Evolutionary conservation across 2,797 vertebrate genomes (phyloP).

Genomic region (Poeciliopsis gracilis): DNA sequence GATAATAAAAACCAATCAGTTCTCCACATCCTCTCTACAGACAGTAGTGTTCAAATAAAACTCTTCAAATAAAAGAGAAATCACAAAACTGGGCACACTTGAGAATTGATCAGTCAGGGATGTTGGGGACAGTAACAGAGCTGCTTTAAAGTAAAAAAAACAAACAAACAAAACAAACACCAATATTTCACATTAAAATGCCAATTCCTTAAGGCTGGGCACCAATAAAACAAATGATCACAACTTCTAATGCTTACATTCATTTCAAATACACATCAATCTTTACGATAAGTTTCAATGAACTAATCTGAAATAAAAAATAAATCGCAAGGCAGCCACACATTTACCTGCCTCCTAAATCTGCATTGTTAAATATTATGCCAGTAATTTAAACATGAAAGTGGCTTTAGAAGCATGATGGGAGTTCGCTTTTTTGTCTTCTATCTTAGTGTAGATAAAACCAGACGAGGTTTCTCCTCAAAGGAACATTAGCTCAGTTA

Average conservation of each 20-base stretch:
- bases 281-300: constrained; percentile 14
- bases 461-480: neutral
- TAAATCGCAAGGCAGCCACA: constrained; percentile 16
- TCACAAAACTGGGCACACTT: constrained; percentile 62
- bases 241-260: constrained; percentile 37
- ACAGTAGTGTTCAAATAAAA: constrained; percentile 68
- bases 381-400: constrained; percentile 23
- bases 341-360: constrained; percentile 15
- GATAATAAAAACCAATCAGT: constrained; percentile 48
- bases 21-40: constrained; percentile 48
- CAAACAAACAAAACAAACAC: constrained; percentile 46
- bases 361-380: constrained; percentile 26
- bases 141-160: constrained; percentile 30
- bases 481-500: constrained; percentile 25
- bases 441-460: constrained; percentile 27
- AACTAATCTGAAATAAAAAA: constrained; percentile 25
- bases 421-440: neutral
- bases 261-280: constrained; percentile 29
- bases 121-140: constrained; percentile 38
- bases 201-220: constrained; percentile 55
- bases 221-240: constrained; percentile 26
- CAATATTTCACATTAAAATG: constrained; percentile 59
- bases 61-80: constrained; percentile 73
- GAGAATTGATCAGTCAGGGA: constrained; percentile 51
- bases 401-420: constrained; percentile 4